phyloP scores from a whole-genome alignment of 2,888 invertebrate species.

The Odiellus spinosus region DNA sequence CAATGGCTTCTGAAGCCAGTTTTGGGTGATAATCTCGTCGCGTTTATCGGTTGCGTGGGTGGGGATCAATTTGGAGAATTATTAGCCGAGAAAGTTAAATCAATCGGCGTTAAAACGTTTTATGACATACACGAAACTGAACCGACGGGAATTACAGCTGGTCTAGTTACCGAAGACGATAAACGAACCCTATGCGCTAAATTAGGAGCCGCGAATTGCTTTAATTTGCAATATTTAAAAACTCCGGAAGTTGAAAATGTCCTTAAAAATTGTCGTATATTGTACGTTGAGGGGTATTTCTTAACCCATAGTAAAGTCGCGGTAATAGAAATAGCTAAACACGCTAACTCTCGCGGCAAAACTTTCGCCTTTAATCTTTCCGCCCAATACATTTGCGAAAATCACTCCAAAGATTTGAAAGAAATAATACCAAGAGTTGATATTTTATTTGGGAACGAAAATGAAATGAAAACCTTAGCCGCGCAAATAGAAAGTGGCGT shows the following conservation, averaged over 20 bases:
- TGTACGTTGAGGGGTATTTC: constrained; percentile 12
- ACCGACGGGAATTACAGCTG: constrained; percentile 12
- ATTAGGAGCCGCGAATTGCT: constrained; percentile 8
- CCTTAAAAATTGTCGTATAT: constrained; percentile 4
- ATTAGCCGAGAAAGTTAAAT: constrained; percentile 3
- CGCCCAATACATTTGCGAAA: constrained; percentile 81
- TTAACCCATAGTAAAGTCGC: constrained; percentile 7
- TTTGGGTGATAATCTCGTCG: background rate
- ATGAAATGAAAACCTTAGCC: constrained; percentile 6
- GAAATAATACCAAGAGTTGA: constrained; percentile 77
- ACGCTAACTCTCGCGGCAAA: constrained; percentile 36
- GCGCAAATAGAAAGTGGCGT: background rate
- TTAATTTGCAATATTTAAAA: constrained; percentile 5
- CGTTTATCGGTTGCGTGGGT: constrained; percentile 10
- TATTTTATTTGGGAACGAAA: constrained; percentile 47
- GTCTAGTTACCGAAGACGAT: constrained; percentile 7
- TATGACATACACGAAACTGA: constrained; percentile 4
- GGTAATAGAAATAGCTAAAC: constrained; percentile 4
- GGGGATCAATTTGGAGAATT: constrained; percentile 8
- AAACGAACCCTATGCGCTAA: constrained; percentile 9
- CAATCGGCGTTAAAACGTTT: constrained; percentile 9
- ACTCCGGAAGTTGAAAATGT: constrained; percentile 1
- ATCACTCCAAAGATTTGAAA: constrained; percentile 63
- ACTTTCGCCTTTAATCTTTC: constrained; percentile 82
- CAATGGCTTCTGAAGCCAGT: constrained; percentile 8